A percentile compares a stretch with the other conserved stretches of the same genome.
phyloP scores from a whole-genome alignment of 2,113 vertebrate genomes.

The Thunnus thynnus region DNA sequence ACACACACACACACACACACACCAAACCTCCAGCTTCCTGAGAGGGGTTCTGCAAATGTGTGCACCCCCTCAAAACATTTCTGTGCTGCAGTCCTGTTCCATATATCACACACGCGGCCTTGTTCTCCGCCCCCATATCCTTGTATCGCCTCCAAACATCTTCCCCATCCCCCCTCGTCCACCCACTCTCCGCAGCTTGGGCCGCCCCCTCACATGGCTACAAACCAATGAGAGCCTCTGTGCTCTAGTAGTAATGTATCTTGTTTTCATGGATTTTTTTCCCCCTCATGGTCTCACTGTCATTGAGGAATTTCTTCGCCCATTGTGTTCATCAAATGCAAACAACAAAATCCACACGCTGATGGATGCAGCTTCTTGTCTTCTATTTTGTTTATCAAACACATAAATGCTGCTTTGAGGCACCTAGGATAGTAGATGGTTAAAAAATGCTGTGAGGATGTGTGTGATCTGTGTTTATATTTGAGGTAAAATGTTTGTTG shows the following conservation, averaged over 20 bases:
- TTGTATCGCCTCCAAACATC: slow-evolving; percentile 47
- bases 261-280: slow-evolving; percentile 32
- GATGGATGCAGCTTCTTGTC: not conserved
- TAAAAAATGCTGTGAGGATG: too few species aligned
- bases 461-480: too few species aligned
- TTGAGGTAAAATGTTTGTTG: too few species aligned
- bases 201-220: slow-evolving; percentile 62
- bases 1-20: not conserved
- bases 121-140: slow-evolving; percentile 50
- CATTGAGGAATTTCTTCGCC: slow-evolving; percentile 41
- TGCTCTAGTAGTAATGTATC: slow-evolving; percentile 13
- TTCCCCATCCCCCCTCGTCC: slow-evolving; percentile 47
- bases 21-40: slow-evolving; percentile 49
- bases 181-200: slow-evolving; percentile 48
- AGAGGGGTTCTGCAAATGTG: slow-evolving; percentile 43
- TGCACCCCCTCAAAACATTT: slow-evolving; percentile 43
- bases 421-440: too few species aligned
- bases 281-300: slow-evolving; percentile 12
- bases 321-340: not conserved
- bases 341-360: not conserved
- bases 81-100: slow-evolving; percentile 25
- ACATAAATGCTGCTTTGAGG: not conserved
- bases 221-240: slow-evolving; percentile 51
- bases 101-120: slow-evolving; percentile 59
- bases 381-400: too few species aligned